Conservation (phyloP, 2,888 invertebrate species). For the Epiblema foenella region DNA sequence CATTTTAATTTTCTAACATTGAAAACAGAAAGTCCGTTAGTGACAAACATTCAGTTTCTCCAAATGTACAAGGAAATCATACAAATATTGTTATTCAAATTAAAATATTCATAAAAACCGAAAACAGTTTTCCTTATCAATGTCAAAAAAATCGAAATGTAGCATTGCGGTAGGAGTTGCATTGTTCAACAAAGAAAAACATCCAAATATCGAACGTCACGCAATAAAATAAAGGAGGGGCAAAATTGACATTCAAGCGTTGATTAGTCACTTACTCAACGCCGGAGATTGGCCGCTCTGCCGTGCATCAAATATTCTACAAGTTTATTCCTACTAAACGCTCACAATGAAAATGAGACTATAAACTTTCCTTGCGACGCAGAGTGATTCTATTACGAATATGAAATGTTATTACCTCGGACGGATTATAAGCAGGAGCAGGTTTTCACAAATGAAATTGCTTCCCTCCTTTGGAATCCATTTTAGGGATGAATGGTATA, state of each 20-base stretch:
- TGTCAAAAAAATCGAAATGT: neutral
- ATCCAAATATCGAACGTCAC: neutral
- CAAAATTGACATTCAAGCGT: conserved; percentile 58
- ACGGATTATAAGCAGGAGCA: conserved; percentile 84
- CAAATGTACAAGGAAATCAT: too few relatives aligned
- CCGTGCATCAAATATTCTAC: conserved; percentile 81
- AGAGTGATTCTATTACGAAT: conserved; percentile 85
- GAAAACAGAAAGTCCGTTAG: too few relatives aligned
- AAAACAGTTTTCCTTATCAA: neutral
- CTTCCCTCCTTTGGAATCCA: conserved; percentile 83
- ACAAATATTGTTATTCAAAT: neutral
- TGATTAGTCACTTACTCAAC: conserved; percentile 65
- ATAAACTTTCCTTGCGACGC: conserved; percentile 83
- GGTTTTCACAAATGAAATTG: conserved; percentile 84
- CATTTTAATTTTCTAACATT: too few relatives aligned
- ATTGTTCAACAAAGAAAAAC: neutral
- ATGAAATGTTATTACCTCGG: conserved; percentile 85
- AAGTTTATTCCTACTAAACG: conserved; percentile 83
- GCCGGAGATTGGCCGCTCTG: conserved; percentile 75
- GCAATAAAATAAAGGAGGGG: conserved; percentile 59
- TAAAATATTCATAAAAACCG: neutral
- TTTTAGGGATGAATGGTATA: conserved; percentile 83
- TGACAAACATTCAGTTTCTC: too few relatives aligned
- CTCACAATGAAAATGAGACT: conserved; percentile 84
- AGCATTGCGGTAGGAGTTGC: neutral